Percentiles rank a stretch among this genome's conserved stretches.
Conservation (phyloP, 2,888 invertebrate species). For the Portevinia maculata region DNA sequence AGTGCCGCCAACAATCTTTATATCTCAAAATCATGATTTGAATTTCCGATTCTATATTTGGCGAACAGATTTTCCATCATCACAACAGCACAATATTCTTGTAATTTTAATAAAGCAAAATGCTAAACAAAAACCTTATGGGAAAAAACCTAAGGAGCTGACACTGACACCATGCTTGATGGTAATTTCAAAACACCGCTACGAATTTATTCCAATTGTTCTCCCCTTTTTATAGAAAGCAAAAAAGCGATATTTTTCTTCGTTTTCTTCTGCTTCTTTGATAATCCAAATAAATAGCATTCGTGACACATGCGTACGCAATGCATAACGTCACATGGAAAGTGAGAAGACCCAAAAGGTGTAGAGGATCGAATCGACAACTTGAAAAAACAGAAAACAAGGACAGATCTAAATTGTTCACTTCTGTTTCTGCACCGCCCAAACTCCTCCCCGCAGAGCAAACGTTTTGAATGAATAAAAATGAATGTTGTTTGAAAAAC, state of each 20-base stretch:
- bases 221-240: background rate
- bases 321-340: conserved; percentile 50
- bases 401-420: conserved; percentile 56
- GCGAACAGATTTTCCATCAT: background rate
- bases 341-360: background rate
- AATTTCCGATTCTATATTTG: conserved; percentile 48
- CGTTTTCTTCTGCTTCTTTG: conserved; percentile 25
- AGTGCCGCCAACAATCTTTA: conserved; percentile 26
- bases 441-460: background rate
- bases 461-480: conserved; percentile 60
- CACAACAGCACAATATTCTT: conserved; percentile 3
- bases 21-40: conserved; percentile 61
- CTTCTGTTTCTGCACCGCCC: conserved; percentile 12
- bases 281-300: conserved; percentile 60
- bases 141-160: conserved; percentile 4
- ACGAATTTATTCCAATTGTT: conserved; percentile 46
- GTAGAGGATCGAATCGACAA: conserved; percentile 1
- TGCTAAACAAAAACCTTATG: conserved; percentile 30
- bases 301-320: conserved; percentile 62
- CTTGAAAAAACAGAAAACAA: conserved; percentile 37
- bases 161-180: conserved; percentile 40
- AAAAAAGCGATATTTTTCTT: conserved; percentile 5
- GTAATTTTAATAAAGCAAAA: conserved; percentile 60
- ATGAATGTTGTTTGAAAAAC: conserved; percentile 61
- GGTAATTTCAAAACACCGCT: conserved; percentile 54